Conservation (phyloP, 1,140 invertebrate species). For the Scylla paramamosain region DNA sequence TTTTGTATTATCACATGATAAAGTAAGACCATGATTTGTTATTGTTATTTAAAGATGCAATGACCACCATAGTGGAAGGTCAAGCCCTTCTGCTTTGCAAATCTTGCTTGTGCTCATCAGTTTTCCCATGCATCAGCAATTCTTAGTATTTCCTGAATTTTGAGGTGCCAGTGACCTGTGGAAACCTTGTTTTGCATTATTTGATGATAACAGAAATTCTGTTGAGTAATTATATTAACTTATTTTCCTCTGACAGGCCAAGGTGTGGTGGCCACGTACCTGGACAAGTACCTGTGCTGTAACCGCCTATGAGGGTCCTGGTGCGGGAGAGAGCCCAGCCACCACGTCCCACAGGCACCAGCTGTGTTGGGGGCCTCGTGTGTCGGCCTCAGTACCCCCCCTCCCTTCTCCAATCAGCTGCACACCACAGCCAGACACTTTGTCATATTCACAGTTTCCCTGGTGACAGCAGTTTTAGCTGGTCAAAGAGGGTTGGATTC, state of each 20-base stretch:
- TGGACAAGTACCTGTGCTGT: slow-evolving; percentile 75
- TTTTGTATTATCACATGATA: too few species aligned
- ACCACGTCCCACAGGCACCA: slow-evolving; percentile 66
- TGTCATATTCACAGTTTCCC: slow-evolving; percentile 49
- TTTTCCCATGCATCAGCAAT: too few species aligned
- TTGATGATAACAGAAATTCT: not conserved
- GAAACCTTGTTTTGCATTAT: too few species aligned
- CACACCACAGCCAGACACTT: slow-evolving; percentile 61
- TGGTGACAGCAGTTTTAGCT: slow-evolving; percentile 31
- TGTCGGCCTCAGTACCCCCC: slow-evolving; percentile 68
- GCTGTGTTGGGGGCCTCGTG: slow-evolving; percentile 70
- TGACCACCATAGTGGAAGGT: too few species aligned
- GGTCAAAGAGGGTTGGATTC: slow-evolving; percentile 53
- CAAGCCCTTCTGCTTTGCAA: too few species aligned
- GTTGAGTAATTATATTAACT: not conserved
- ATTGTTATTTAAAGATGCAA: too few species aligned
- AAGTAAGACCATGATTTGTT: too few species aligned
- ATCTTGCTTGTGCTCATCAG: too few species aligned
- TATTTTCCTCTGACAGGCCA: slow-evolving; percentile 47
- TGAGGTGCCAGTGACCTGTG: too few species aligned
- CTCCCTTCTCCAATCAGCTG: slow-evolving; percentile 65
- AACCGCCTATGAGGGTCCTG: slow-evolving; percentile 67
- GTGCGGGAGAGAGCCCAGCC: slow-evolving; percentile 67
- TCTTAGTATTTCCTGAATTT: too few species aligned
- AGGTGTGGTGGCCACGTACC: slow-evolving; percentile 70